A percentile compares a stretch with the other conserved stretches of the same genome.
These are phyloP conservation scores for Centroberyx gerrardi DNA, from an alignment of 2,797 vertebrate species.

Conservation along the genomic window DNA sequence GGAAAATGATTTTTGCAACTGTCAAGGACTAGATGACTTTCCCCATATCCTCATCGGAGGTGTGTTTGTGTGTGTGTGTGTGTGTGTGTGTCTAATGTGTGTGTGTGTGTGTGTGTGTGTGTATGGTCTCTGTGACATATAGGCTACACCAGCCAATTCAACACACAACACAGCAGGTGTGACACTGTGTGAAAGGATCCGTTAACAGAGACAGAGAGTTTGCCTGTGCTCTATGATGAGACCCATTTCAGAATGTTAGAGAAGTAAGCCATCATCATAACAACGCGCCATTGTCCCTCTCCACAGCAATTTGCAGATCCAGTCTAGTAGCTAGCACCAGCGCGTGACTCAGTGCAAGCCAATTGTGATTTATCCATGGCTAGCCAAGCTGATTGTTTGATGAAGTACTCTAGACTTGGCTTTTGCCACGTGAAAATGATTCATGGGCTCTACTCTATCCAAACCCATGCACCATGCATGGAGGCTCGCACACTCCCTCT, in stretches of 20 bases:
- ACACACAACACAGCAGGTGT: slow-evolving; percentile 53
- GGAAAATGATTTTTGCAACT: slow-evolving; percentile 56
- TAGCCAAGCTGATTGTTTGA: slow-evolving; percentile 32
- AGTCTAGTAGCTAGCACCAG: slow-evolving; percentile 56
- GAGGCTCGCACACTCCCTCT: slow-evolving; percentile 60
- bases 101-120: slow-evolving; percentile 19
- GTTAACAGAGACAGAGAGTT: slow-evolving; percentile 69
- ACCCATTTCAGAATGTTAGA: slow-evolving; percentile 65
- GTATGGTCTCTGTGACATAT: slow-evolving; percentile 46
- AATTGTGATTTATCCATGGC: slow-evolving; percentile 74
- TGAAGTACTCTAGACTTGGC: slow-evolving; percentile 24
- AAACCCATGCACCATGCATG: slow-evolving; percentile 58
- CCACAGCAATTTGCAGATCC: slow-evolving; percentile 56
- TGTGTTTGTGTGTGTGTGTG: slow-evolving; percentile 17
- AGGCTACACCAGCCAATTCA: slow-evolving; percentile 45
- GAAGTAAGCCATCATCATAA: slow-evolving; percentile 64
- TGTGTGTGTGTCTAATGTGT: slow-evolving; percentile 23
- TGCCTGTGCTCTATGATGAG: slow-evolving; percentile 55
- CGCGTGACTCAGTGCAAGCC: slow-evolving; percentile 55
- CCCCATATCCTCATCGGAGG: slow-evolving; percentile 17
- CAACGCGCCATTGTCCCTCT: slow-evolving; percentile 50
- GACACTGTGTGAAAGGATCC: slow-evolving; percentile 58
- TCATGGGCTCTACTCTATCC: slow-evolving; percentile 67
- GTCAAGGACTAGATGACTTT: slow-evolving; percentile 77
- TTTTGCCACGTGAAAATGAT: slow-evolving; percentile 77